Base-by-base conservation (phyloP, 2,797 vertebrate genomes). In the Lemur catta region DNA sequence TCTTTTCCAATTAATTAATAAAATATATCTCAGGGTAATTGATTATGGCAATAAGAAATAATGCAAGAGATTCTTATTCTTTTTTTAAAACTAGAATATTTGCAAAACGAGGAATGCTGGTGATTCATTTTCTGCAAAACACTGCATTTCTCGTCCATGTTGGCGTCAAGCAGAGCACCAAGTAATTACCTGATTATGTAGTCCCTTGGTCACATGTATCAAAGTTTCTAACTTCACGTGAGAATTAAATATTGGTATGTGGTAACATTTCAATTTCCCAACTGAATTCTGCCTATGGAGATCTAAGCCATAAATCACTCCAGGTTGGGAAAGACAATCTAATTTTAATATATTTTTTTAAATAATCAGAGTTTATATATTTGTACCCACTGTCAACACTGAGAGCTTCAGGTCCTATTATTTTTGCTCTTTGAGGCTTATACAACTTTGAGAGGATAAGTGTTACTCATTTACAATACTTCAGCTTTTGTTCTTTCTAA, bases 191-290 rank as follows among this genome's bases (percentile, higher is more conserved):
- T 95, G 52, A 94, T 97, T 97, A 96, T 96, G 85, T 57, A 96
- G 84, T 90, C 85, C 61, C 50, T 76, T 50, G 63, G 91, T 94
- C 50, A 48, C 96, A 41, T 63, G 46, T 89, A 80, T 93, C 82
- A 84, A 74, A 94, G n/a, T 69, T 84, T 95, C 76, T 85, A 95
- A 88, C 9, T 96, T 96, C 46, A 75, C 26, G 28, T 9, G 97
- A 98, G 97, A 98, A 98, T 96, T 97, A 97, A 95, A 97, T 97
- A 95, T 86, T 80, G 15, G 93, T 85, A 93, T 92, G 94, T 98
- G 93, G 97, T 94, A 97, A 95, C 93, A 97, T 97, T 89, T 96
- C 94, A 98, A 96, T 97, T 90, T 97, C 93, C 81, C 61, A 94
- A 96, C 82, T 97, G 92, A 96, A 33, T 74, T 95, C 97, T 88